A percentile compares a stretch with the other conserved stretches of the same genome.
phyloP scores from a whole-genome alignment of 2,888 invertebrate species.

The Pycnomerus fuliginosus region DNA sequence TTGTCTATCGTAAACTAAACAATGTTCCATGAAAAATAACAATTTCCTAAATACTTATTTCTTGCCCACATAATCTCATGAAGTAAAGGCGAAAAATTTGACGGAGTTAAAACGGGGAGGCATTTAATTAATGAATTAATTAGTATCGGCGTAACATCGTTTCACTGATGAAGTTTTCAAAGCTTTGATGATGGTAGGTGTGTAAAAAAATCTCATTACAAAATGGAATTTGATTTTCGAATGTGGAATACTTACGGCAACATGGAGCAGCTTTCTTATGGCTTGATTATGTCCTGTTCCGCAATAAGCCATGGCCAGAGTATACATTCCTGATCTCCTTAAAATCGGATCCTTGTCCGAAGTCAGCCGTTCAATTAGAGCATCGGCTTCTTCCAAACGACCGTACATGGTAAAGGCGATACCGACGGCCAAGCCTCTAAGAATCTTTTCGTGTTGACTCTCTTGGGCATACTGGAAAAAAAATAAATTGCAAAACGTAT shows the following conservation, averaged over 20 bases:
- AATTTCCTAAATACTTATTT: too few species aligned
- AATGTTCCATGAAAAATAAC: too few species aligned
- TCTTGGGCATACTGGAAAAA: constrained; percentile 79
- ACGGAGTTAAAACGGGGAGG: constrained; percentile 5
- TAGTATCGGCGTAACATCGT: too few species aligned
- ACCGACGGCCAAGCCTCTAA: constrained; percentile 94
- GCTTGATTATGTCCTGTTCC: constrained; percentile 98
- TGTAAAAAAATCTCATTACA: not conserved
- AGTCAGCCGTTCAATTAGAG: constrained; percentile 83
- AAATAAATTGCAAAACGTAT: too few species aligned
- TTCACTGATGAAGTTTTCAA: too few species aligned
- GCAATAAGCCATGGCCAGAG: constrained; percentile 96
- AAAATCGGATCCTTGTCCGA: constrained; percentile 94
- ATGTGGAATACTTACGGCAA: constrained; percentile 71
- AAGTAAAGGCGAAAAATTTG: too few species aligned
- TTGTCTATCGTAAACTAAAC: too few species aligned
- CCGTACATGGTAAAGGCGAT: constrained; percentile 97
- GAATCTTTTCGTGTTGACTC: constrained; percentile 97
- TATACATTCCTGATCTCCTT: constrained; percentile 96
- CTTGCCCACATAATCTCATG: too few species aligned
- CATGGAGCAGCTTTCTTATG: constrained; percentile 89
- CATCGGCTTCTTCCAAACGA: constrained; percentile 93
- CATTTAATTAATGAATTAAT: constrained; percentile 17
- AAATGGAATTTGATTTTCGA: not conserved
- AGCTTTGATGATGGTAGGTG: too few species aligned